phyloP scores from a whole-genome alignment of 2,797 vertebrate genomes.

The Chelmon rostratus region DNA sequence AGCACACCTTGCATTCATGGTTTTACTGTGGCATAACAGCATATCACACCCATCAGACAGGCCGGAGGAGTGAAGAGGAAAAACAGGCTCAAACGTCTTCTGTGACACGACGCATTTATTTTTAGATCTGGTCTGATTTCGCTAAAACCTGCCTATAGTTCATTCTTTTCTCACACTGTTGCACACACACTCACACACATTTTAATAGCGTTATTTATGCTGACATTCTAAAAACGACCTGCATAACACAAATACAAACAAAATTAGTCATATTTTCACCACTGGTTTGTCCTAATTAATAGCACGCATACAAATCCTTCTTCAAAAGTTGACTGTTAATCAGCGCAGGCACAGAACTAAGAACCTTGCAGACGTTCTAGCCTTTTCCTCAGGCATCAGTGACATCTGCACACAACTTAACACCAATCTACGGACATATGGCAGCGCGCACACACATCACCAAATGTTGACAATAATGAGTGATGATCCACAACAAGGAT shows the following conservation, averaged over 20 bases:
- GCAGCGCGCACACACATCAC: not conserved
- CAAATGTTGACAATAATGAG: conserved; percentile 31
- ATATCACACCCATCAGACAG: conserved; percentile 29
- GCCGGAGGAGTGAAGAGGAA: conserved; percentile 36
- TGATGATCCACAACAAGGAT: conserved; percentile 38
- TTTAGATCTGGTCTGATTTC: conserved; percentile 11
- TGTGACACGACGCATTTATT: conserved; percentile 13
- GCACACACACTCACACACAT: not conserved
- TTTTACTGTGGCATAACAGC: not conserved
- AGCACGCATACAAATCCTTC: not conserved
- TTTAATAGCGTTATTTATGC: not conserved
- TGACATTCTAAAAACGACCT: not conserved
- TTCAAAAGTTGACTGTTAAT: not conserved
- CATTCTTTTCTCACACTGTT: not conserved
- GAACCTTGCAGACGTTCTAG: conserved; percentile 13
- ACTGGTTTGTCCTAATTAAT: not conserved
- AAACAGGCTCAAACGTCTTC: conserved; percentile 23
- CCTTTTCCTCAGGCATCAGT: not conserved
- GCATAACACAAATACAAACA: not conserved
- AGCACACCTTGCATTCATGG: conserved; percentile 2
- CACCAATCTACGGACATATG: conserved; percentile 9
- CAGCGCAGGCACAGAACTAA: not conserved
- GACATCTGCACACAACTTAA: conserved; percentile 12
- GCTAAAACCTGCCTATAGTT: not conserved
- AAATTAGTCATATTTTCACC: not conserved